Percentiles rank a stretch among this genome's conserved stretches.
phyloP scores from a whole-genome alignment of 2,797 vertebrate genomes.

The Phrynocephalus guinanensis region DNA sequence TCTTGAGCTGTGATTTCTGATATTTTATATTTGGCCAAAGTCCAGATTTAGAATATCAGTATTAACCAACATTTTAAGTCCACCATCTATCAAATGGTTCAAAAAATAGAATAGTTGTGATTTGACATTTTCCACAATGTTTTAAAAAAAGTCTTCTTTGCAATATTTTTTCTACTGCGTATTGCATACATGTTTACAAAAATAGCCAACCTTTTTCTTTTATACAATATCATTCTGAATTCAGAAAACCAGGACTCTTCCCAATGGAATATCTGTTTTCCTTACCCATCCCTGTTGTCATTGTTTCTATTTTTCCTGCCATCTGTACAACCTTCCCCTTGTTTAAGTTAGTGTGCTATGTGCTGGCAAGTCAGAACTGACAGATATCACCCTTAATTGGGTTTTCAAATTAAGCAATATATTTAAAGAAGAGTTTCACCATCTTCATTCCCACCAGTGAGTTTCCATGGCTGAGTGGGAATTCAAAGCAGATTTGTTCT shows the following conservation, averaged over 20 bases:
- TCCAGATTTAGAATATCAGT: constrained; percentile 23
- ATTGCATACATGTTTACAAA: not conserved
- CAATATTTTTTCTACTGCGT: not conserved
- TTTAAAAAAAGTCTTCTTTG: not conserved
- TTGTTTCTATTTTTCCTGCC: too few relatives aligned
- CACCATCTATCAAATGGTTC: constrained; percentile 34
- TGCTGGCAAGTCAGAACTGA: too few relatives aligned
- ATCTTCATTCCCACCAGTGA: too few relatives aligned
- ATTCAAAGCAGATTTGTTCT: too few relatives aligned
- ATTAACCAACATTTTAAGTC: constrained; percentile 34
- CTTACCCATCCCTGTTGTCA: too few relatives aligned
- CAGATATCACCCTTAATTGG: too few relatives aligned
- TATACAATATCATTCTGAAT: not conserved
- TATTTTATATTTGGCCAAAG: not conserved
- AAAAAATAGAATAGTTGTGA: not conserved
- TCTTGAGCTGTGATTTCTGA: constrained; percentile 38
- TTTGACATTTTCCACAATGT: constrained; percentile 9
- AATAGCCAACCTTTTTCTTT: not conserved
- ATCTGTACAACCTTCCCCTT: too few relatives aligned
- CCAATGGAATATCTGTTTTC: too few relatives aligned
- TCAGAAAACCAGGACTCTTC: not conserved
- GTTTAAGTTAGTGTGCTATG: too few relatives aligned
- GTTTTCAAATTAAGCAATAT: too few relatives aligned
- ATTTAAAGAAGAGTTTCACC: too few relatives aligned
- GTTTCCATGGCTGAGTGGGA: too few relatives aligned